Base-by-base conservation (phyloP, 2,113 vertebrate genomes). In the Calyptomena viridis region DNA sequence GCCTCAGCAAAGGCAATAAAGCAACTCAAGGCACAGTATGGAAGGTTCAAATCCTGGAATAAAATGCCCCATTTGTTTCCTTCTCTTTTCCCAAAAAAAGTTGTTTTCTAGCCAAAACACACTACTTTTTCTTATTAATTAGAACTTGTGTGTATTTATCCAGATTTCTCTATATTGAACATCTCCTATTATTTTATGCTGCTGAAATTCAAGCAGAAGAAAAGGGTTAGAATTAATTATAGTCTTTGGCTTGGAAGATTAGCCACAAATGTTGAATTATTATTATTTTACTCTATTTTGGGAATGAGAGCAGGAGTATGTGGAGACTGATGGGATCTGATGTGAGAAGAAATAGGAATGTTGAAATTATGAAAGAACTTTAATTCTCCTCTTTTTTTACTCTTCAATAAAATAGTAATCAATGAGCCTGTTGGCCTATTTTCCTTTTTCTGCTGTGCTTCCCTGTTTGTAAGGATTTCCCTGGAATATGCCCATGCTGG, bases 181-280 rank as follows among this genome's bases (percentile, higher is more conserved):
- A 71, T 75, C 60, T 67, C 64, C 49, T 90, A 28, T 87, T 72
- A 60, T 49, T 94, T 91, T 76, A 59, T 52, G 55, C 78, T 81
- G 68, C 47, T 80, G 31, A 93, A 94, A 87, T 73, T 58, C 82
- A 92, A 88, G 71, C 83, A 63, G 72, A 88, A 83, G 80, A 47
- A 80, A 87, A 69, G 44, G 58, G 50, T 68, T 95, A 63, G 71
- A 84, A 93, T 97, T 95, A 80, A 95, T 94, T 94, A 84, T 7
- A 82, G 83, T 81, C 91, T 90, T 96, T 93, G 95, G 92, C 97
- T 71, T 59, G 66, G 20, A 72, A 58, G 62, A 82, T 72, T 85
- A 93, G 95, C 97, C 97, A 81, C 96, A 94, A 92, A 94, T 91
- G 73, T 81, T 80, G 94, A 66, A 72, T 96, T 97, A 87, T 94